These are phyloP conservation scores for Thereva unica DNA, from an alignment of 2,888 invertebrate species.

Conservation along the genomic window DNA sequence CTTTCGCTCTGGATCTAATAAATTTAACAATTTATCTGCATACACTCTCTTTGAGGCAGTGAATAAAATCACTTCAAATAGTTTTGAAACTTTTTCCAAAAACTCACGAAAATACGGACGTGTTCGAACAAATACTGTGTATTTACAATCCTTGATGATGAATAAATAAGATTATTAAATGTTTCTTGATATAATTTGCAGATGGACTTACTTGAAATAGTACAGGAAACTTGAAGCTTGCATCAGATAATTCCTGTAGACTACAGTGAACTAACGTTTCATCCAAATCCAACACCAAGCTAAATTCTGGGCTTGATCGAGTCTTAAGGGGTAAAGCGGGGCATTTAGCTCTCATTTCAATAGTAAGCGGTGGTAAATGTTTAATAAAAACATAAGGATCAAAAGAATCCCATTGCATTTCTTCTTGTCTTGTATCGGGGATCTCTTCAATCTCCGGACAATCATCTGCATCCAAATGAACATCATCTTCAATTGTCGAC, in stretches of 20 bases:
- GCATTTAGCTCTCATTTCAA: conserved; percentile 71
- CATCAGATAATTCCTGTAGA: conserved; percentile 86
- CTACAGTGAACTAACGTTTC: conserved; percentile 96
- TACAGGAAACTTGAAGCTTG: conserved; percentile 92
- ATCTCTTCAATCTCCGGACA: conserved; percentile 47
- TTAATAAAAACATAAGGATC: conserved; percentile 92
- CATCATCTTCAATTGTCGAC: conserved; percentile 35
- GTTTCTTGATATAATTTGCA: neutral
- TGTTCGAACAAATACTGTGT: conserved; percentile 84
- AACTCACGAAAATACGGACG: conserved; percentile 91
- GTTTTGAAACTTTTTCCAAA: conserved; percentile 80
- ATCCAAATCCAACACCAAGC: conserved; percentile 77
- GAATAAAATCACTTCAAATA: conserved; percentile 92
- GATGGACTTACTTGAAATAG: conserved; percentile 68
- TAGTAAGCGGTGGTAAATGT: conserved; percentile 80
- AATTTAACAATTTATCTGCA: conserved; percentile 88
- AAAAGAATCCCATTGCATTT: conserved; percentile 73
- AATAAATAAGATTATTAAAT: neutral
- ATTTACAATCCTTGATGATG: conserved; percentile 73
- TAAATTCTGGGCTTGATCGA: conserved; percentile 89
- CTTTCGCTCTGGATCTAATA: conserved; percentile 84
- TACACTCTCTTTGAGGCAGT: conserved; percentile 95
- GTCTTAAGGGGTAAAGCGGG: conserved; percentile 86
- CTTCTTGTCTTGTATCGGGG: conserved; percentile 45
- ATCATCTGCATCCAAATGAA: conserved; percentile 44